A percentile compares a stretch with the other conserved stretches of the same genome.
These are phyloP conservation scores for Bombus affinis DNA, from an alignment of 1,140 invertebrate genomes.

Conservation along the genomic window DNA sequence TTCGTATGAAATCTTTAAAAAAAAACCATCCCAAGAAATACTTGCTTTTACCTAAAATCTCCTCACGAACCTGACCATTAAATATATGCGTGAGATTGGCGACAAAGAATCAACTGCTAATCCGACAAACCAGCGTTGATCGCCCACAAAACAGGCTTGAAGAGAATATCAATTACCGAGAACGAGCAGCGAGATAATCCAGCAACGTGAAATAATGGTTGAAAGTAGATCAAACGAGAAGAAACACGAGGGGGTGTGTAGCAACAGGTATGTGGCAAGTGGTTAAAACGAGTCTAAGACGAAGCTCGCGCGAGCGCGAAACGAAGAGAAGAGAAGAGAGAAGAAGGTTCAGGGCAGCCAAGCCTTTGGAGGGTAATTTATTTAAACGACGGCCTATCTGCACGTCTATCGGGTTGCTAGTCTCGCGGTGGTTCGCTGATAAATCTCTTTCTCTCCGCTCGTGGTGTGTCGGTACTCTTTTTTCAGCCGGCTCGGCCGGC, in stretches of 20 bases:
- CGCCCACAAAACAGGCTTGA: too few relatives aligned
- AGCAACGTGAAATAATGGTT: not conserved
- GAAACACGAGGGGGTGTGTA: not conserved
- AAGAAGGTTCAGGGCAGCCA: not conserved
- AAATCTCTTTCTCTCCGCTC: constrained; percentile 41
- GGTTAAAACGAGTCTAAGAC: not conserved
- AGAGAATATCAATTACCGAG: not conserved
- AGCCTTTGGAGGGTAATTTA: constrained; percentile 47
- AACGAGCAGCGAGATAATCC: not conserved
- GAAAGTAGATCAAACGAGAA: not conserved
- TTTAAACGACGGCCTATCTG: constrained; percentile 53
- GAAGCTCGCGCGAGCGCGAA: too few relatives aligned
- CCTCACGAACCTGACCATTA: too few relatives aligned
- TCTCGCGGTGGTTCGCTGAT: constrained; percentile 36
- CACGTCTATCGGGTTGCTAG: constrained; percentile 50
- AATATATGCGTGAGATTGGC: too few relatives aligned
- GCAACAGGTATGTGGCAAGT: constrained; percentile 8
- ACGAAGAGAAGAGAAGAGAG: not conserved
- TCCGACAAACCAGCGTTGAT: not conserved
- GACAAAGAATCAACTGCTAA: not conserved
- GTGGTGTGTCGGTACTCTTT: constrained; percentile 20
- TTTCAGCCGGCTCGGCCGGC: too few relatives aligned
- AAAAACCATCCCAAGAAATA: too few relatives aligned
- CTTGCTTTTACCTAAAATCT: too few relatives aligned
- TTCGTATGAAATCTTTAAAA: too few relatives aligned